Conservation (phyloP, 1,140 invertebrate genomes). For the Papilio xuthus region DNA sequence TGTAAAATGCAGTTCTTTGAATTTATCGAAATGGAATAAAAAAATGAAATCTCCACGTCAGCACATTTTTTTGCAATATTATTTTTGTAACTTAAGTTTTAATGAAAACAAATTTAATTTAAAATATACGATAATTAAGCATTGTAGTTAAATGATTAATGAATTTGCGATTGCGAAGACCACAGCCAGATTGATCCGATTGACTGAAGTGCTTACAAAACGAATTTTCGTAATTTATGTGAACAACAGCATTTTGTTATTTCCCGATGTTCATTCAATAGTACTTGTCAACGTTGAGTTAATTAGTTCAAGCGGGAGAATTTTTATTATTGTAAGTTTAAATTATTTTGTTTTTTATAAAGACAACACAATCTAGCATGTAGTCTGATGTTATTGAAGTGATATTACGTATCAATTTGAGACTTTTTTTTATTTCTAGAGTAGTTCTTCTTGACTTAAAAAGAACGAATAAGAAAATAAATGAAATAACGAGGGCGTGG, state of each 20-base stretch:
- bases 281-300: slow-evolving; percentile 15
- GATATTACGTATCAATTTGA: no score
- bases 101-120: slow-evolving; percentile 25
- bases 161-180: slow-evolving; percentile 29
- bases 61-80: no score
- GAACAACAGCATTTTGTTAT: slow-evolving; percentile 34
- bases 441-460: no score
- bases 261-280: slow-evolving; percentile 28
- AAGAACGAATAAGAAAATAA: no score
- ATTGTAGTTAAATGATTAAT: slow-evolving; percentile 30
- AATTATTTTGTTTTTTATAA: no score
- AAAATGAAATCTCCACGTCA: not conserved
- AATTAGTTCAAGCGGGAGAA: slow-evolving; percentile 5
- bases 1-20: not conserved
- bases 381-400: no score
- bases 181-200: slow-evolving; percentile 26
- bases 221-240: slow-evolving; percentile 34
- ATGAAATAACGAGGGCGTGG: no score
- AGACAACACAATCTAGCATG: no score
- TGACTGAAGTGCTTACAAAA: slow-evolving; percentile 36
- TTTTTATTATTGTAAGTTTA: no score
- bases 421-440: no score
- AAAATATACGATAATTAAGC: slow-evolving; percentile 30
- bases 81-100: not conserved
- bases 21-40: not conserved